phyloP scores from a whole-genome alignment of 2,797 vertebrate genomes.

The Clarias laeviceps region DNA sequence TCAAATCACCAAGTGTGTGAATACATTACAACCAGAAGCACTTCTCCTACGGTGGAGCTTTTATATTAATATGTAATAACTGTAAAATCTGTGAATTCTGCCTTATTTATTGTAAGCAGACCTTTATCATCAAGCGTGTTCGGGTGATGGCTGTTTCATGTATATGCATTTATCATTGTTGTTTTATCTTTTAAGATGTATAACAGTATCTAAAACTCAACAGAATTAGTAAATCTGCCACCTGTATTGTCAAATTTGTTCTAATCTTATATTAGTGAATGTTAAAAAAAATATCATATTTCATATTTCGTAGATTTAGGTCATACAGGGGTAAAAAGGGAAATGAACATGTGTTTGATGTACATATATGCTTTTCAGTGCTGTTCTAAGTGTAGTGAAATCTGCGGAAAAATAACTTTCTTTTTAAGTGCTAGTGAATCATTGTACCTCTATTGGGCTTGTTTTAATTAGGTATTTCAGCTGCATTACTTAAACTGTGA shows the following conservation, averaged over 20 bases:
- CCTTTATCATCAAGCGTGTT: slow-evolving; percentile 9
- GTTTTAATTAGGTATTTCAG: slow-evolving; percentile 12
- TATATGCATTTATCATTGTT: slow-evolving; percentile 25
- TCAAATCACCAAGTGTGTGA: not conserved
- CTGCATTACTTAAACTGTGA: slow-evolving; percentile 2
- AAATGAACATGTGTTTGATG: slow-evolving; percentile 21
- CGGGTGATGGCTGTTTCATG: not conserved
- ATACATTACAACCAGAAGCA: slow-evolving; percentile 44
- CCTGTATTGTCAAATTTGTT: not conserved
- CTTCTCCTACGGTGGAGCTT: slow-evolving; percentile 36
- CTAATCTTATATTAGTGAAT: not conserved
- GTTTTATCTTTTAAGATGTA: not conserved
- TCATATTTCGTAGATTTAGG: not conserved
- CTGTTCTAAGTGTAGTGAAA: not conserved
- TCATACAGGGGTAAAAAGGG: not conserved
- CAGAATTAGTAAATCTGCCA: slow-evolving; percentile 14
- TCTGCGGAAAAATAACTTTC: slow-evolving; percentile 16
- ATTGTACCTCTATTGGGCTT: not conserved
- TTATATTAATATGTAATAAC: slow-evolving; percentile 22
- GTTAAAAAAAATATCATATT: not conserved
- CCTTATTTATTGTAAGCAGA: slow-evolving; percentile 69
- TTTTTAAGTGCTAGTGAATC: slow-evolving; percentile 3
- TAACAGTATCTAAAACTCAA: not conserved
- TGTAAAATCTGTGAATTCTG: slow-evolving; percentile 64
- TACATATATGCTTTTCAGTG: not conserved